phyloP scores from a whole-genome alignment of 2,113 vertebrate species.

The Eurystomus gularis region DNA sequence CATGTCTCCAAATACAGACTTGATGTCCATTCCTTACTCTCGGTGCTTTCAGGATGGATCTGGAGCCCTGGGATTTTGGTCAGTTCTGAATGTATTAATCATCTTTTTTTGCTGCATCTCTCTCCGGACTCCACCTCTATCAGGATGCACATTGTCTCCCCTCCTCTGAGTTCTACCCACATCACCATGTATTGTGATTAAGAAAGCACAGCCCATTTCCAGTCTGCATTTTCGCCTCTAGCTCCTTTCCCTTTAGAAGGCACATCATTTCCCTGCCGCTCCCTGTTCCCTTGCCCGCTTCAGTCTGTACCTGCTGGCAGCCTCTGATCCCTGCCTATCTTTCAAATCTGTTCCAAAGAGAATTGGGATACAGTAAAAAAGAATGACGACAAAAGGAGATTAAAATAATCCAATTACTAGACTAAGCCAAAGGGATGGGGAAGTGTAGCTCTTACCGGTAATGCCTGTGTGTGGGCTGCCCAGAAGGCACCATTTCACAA shows the following conservation, averaged over 20 bases:
- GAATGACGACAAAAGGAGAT: slow-evolving; percentile 61
- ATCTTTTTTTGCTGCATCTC: background rate
- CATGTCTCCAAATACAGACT: background rate
- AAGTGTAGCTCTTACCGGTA: background rate
- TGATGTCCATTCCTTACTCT: background rate
- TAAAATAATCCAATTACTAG: slow-evolving; percentile 59
- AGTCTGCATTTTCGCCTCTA: background rate
- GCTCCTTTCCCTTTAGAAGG: background rate
- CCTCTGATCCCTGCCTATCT: slow-evolving; percentile 43
- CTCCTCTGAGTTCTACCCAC: background rate
- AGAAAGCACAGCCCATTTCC: background rate
- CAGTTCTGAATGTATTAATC: background rate
- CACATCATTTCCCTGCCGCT: background rate
- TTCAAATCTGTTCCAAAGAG: slow-evolving; percentile 43
- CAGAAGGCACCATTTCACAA: slow-evolving; percentile 3
- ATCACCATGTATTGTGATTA: rapidly evolving
- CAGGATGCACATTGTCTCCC: background rate
- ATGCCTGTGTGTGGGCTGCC: background rate
- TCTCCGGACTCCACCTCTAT: background rate
- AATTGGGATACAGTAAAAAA: slow-evolving; percentile 35
- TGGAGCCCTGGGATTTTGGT: slow-evolving; percentile 30
- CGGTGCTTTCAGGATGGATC: background rate
- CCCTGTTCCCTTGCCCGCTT: background rate
- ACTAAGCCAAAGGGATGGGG: background rate
- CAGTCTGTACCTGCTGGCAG: background rate